A percentile compares a stretch with the other conserved stretches of the same genome.
Evolutionary conservation across 2,113 vertebrate species (phyloP).

Genomic region (Syrrhaptes paradoxus): DNA sequence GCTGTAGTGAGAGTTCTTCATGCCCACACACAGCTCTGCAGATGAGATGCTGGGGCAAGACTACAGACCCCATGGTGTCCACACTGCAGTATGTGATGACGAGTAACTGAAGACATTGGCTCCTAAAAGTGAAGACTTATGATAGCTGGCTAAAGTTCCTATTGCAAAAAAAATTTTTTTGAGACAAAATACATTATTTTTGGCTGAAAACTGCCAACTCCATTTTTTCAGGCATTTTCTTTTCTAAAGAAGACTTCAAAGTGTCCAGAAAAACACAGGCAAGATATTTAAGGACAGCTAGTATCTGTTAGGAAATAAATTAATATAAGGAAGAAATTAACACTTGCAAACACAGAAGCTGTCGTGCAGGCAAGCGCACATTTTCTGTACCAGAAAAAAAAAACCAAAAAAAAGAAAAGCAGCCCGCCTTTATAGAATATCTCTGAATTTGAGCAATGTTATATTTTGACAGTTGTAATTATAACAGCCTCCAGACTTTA

Average conservation of each 20-base stretch:
- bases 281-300: neutral
- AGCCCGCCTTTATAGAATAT: neutral
- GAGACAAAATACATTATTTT: neutral
- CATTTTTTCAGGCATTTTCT: neutral
- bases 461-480: slow-evolving; percentile 65
- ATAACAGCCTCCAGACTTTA: slow-evolving; percentile 67
- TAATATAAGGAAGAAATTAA: neutral
- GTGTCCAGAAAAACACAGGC: neutral
- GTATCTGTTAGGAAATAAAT: neutral
- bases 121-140: neutral
- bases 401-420: neutral
- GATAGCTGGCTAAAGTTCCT: neutral
- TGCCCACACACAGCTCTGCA: neutral
- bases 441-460: slow-evolving; percentile 1
- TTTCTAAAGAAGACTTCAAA: neutral
- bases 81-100: neutral
- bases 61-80: neutral
- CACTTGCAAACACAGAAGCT: neutral
- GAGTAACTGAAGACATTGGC: neutral
- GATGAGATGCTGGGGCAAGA: neutral
- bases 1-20: neutral
- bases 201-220: neutral
- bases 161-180: neutral
- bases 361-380: neutral
- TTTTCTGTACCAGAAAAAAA: neutral